Percentiles rank a stretch among this genome's conserved stretches.
These are phyloP conservation scores for Spheniscus mendiculus DNA, from an alignment of 2,113 vertebrate species.

Conservation along the genomic window DNA sequence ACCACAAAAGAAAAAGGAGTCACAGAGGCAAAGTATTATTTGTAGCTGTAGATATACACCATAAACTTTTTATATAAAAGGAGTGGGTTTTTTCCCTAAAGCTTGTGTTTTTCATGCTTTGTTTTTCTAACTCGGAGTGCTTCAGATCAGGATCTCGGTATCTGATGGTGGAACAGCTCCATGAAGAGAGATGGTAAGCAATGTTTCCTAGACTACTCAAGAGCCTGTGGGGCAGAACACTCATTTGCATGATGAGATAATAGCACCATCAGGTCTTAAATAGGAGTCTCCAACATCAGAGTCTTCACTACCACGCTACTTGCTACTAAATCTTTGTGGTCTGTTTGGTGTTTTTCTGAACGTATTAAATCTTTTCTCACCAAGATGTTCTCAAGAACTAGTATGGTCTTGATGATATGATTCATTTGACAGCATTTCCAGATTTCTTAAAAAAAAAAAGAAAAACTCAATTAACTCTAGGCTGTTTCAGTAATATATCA, in stretches of 20 bases:
- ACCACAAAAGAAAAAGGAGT: background rate
- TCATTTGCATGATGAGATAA: background rate
- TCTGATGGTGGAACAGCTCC: background rate
- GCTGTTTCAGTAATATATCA: background rate
- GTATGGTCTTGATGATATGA: background rate
- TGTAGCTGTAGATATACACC: background rate
- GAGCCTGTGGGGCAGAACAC: background rate
- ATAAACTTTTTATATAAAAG: background rate
- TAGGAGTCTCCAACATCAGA: background rate
- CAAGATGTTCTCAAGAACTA: background rate
- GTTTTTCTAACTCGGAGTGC: background rate
- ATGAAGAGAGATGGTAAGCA: background rate
- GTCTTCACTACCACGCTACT: background rate
- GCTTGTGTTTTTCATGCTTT: background rate
- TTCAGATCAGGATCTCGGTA: background rate
- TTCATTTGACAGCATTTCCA: constrained; percentile 5
- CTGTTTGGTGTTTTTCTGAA: background rate
- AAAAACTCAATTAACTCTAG: background rate
- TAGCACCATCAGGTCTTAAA: background rate
- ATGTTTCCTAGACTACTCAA: background rate
- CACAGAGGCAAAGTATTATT: background rate
- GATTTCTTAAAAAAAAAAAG: background rate
- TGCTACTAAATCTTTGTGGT: background rate
- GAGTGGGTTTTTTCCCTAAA: background rate
- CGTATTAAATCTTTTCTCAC: background rate